Evolutionary conservation across 1,140 invertebrate genomes (phyloP).

Genomic region (Glossosoma conforme): DNA sequence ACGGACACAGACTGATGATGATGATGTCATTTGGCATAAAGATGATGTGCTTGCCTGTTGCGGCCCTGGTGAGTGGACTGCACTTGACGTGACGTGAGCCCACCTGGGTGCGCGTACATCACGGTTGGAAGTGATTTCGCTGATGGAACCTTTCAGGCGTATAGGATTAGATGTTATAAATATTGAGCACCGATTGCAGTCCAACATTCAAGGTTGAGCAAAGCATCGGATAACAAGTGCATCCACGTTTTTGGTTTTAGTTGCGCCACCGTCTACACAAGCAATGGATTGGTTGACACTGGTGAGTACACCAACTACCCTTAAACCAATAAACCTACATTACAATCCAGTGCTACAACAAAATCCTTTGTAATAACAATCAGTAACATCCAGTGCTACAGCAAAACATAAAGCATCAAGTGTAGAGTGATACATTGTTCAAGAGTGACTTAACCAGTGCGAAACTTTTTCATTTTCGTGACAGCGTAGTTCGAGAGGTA

Average conservation of each 20-base stretch:
- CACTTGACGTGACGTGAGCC: slow-evolving; percentile 15
- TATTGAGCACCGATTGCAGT: slow-evolving; percentile 12
- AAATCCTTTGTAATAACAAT: no score
- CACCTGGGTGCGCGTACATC: slow-evolving; percentile 3
- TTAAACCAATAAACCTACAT: no score
- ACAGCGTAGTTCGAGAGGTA: no score
- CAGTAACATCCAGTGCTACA: no score
- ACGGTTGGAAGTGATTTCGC: slow-evolving; percentile 18
- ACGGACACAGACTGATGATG: no score
- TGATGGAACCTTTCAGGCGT: slow-evolving; percentile 18
- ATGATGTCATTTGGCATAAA: no score
- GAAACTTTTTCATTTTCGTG: no score
- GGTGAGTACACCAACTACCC: slow-evolving; percentile 21
- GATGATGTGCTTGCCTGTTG: no score
- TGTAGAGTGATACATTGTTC: no score
- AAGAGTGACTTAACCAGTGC: no score
- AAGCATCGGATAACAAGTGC: slow-evolving; percentile 3
- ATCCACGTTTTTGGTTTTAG: neutral
- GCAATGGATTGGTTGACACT: slow-evolving; percentile 25
- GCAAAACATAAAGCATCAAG: no score
- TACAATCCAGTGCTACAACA: no score
- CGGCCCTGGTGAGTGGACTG: slow-evolving; percentile 14
- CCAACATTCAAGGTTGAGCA: slow-evolving; percentile 25
- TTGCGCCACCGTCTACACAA: slow-evolving; percentile 1
- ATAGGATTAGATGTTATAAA: slow-evolving; percentile 28